These are phyloP conservation scores for Anas acuta DNA, from an alignment of 2,797 vertebrate species.

Conservation along the genomic window DNA sequence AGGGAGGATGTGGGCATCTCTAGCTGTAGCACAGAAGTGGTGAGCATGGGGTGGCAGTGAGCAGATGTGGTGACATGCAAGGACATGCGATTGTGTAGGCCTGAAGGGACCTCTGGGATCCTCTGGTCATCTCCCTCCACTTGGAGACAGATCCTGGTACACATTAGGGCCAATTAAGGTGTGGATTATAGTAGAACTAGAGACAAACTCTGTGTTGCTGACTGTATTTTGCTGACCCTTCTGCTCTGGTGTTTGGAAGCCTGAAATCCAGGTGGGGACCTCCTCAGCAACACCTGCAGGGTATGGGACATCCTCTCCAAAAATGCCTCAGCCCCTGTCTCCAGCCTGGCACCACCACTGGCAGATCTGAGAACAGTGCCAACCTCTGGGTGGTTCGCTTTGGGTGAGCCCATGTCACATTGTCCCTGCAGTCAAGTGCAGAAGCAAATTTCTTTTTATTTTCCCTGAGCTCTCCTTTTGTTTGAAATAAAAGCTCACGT, in stretches of 20 bases:
- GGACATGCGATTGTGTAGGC: fast-evolving
- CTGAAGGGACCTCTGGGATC: neutral
- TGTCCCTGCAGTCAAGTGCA: neutral
- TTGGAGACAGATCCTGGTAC: neutral
- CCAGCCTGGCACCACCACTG: neutral
- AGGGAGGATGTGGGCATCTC: neutral
- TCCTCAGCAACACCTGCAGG: neutral
- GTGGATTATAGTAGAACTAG: neutral
- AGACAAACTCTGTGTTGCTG: neutral
- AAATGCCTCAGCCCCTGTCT: neutral
- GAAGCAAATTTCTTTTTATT: neutral
- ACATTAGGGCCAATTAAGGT: neutral
- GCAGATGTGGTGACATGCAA: neutral
- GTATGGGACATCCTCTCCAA: neutral
- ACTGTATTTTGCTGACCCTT: neutral
- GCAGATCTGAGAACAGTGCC: neutral
- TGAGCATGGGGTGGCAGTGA: neutral
- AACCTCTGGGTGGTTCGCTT: neutral
- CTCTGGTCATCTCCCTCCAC: neutral
- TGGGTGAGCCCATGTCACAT: neutral
- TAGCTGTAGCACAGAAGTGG: neutral
- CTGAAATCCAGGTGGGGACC: neutral
- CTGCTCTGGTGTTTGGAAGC: fast-evolving
- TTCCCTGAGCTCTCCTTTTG: neutral
- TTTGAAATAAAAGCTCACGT: neutral